Conservation (phyloP, 2,113 vertebrate species). For the Alosa alosa region DNA sequence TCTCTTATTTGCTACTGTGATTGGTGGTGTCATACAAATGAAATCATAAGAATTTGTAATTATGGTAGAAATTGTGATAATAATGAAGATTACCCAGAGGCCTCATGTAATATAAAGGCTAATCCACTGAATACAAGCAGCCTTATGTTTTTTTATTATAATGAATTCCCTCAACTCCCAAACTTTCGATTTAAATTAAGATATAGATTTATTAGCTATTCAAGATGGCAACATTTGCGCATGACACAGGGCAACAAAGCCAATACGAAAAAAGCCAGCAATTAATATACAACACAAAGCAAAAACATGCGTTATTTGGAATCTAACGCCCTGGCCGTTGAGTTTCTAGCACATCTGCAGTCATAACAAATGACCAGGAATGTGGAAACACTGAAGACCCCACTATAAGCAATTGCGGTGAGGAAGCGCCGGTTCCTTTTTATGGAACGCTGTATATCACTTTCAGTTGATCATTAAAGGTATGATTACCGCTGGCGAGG, state of each 20-base stretch:
- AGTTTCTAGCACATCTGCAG: conserved; percentile 32
- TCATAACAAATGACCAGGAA: conserved; percentile 42
- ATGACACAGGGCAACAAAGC: background rate
- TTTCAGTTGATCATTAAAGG: conserved; percentile 98
- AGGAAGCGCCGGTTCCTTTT: conserved; percentile 59
- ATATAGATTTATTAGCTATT: background rate
- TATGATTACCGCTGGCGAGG: conserved; percentile 94
- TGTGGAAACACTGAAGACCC: conserved; percentile 3
- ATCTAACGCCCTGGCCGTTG: background rate
- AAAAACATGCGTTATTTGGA: background rate
- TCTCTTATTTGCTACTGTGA: conserved; percentile 36
- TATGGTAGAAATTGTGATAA: conserved; percentile 41
- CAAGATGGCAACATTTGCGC: background rate
- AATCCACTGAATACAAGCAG: conserved; percentile 50
- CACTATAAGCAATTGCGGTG: conserved; percentile 6
- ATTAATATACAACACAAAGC: background rate
- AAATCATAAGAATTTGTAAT: conserved; percentile 41
- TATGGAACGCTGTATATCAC: conserved; percentile 95
- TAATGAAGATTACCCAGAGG: conserved; percentile 40
- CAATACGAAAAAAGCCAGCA: background rate
- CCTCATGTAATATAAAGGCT: conserved; percentile 45
- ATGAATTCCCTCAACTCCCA: conserved; percentile 20
- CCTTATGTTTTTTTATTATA: conserved; percentile 36
- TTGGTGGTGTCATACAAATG: conserved; percentile 8
- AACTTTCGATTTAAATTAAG: conserved; percentile 22